phyloP scores from a whole-genome alignment of 2,888 invertebrate genomes.

The Pollenia angustigena region DNA sequence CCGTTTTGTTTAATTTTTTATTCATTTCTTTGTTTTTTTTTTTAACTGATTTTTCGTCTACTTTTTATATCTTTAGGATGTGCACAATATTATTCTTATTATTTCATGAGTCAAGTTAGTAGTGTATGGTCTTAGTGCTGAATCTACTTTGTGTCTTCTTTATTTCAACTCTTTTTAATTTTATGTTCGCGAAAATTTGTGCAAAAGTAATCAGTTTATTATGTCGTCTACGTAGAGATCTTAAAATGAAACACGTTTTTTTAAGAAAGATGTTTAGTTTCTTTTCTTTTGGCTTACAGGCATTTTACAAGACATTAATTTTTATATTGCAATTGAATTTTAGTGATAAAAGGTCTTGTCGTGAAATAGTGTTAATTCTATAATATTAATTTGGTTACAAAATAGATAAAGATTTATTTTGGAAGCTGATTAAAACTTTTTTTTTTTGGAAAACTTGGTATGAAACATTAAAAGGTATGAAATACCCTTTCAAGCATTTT shows the following conservation, averaged over 20 bases:
- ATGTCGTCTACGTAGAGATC: conserved; percentile 6
- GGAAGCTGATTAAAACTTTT: too few species aligned
- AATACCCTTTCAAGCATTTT: too few species aligned
- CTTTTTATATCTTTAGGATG: conserved; percentile 18
- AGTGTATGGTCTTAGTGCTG: conserved; percentile 19
- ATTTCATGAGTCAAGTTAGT: conserved; percentile 29
- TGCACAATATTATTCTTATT: conserved; percentile 28
- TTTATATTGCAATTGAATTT: neutral
- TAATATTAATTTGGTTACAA: neutral
- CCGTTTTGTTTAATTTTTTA: neutral
- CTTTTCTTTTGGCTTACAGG: neutral
- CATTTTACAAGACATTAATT: conserved; percentile 7
- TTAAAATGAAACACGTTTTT: neutral
- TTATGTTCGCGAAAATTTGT: neutral
- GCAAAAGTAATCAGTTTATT: conserved; percentile 37
- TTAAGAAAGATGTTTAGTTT: neutral
- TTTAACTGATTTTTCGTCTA: neutral
- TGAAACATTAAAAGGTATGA: too few species aligned
- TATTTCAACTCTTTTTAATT: neutral
- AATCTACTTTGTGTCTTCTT: neutral
- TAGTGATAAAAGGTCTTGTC: neutral
- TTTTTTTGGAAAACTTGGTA: too few species aligned
- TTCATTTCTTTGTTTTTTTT: neutral
- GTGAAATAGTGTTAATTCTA: neutral
- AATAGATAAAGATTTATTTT: too few species aligned